Evolutionary conservation across 2,797 vertebrate genomes (phyloP), one percentile per base, ranked within the genome.

Genomic region (Halcyon leucocephala): DNA sequence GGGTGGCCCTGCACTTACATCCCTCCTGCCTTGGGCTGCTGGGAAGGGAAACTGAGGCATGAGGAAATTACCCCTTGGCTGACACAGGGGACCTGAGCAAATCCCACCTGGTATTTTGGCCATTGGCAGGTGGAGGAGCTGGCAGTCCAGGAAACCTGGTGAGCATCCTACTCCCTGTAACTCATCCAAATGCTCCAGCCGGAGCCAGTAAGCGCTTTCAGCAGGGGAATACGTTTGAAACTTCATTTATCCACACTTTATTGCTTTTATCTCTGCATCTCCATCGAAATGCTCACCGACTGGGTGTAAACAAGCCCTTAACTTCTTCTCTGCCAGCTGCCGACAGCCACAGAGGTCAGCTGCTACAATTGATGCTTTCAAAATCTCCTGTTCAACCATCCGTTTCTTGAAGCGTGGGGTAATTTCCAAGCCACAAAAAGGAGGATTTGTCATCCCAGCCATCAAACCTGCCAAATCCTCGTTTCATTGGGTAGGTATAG

Each of bases 351-450:
- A 0, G 29, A 26, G 66, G 39, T 60, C 74, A 61, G 33, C 51
- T 1, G 2, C 54, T 42, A 8, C 28, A 14, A 49, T 0, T 13
- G 37, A 44, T 4, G 15, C 28, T 67, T 73, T 57, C 42, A 24
- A 39, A 62, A 33, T 33, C 35, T 21, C 10, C 24, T 14, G 20
- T 15, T 42, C 73, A 31, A 41, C n/a, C 42, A 35, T 31, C 8
- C 2, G 0, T 25, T 51, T n/a, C 52, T 57, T 26, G 28, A 57
- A 62, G 37, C 0, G 0, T 8, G 15, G 25, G 21, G 67, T 28
- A 12, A 67, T 48, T 74, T n/a, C 41, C 24, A 46, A 83, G 55
- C 8, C 24, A 52, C 21, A 22, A 37, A 25, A 55, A 44, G 44
- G 19, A 0, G 1, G 19, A 37, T 82, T 78, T 73, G 42, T 62